Conservation (phyloP, 2,888 invertebrate species). For the Nebria salina region DNA sequence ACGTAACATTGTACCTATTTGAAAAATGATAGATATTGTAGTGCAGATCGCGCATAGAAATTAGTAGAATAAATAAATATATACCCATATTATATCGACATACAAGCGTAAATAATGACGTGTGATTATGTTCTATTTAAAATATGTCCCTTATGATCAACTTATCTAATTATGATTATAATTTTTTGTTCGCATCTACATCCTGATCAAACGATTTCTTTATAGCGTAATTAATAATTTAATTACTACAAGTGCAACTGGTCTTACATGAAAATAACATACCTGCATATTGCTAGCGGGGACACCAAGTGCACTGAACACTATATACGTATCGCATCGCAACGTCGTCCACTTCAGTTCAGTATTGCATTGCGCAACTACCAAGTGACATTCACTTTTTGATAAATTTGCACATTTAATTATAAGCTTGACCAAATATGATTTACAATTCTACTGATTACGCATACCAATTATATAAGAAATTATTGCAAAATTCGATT, state of each 20-base stretch:
- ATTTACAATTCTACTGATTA: neutral
- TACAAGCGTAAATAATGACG: neutral
- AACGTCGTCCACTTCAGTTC: no score
- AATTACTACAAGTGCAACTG: conserved; percentile 37
- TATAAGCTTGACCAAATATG: neutral
- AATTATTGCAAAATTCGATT: neutral
- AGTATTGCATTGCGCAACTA: neutral
- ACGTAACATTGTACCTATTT: no score
- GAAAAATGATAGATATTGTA: no score
- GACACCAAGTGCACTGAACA: neutral
- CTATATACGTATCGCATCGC: neutral
- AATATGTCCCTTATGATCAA: conserved; percentile 2
- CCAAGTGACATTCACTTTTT: neutral
- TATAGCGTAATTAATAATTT: conserved; percentile 42
- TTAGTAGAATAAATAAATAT: neutral
- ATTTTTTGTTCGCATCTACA: conserved; percentile 10
- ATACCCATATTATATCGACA: neutral
- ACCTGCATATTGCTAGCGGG: conserved; percentile 38
- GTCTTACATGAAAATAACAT: conserved; percentile 43
- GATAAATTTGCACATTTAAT: conserved; percentile 15
- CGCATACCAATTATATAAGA: neutral
- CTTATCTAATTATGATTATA: conserved; percentile 40
- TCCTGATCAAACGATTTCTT: conserved; percentile 33
- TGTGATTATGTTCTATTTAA: conserved; percentile 9
- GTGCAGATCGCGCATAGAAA: no score